These are phyloP conservation scores for Coremacera marginata DNA, from an alignment of 2,888 invertebrate genomes.

Conservation along the genomic window DNA sequence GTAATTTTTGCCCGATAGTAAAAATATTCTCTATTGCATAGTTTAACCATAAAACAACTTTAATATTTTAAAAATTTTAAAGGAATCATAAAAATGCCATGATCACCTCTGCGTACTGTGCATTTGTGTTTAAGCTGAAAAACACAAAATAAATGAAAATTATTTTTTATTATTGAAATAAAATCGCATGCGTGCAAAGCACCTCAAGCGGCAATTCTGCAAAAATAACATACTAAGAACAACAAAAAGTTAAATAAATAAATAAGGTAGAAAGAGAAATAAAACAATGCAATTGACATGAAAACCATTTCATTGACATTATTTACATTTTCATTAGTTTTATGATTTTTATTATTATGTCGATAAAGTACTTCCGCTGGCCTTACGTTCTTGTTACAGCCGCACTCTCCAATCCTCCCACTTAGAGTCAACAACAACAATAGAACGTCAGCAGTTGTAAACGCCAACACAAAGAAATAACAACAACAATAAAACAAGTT, in stretches of 20 bases:
- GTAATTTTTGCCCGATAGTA: no score
- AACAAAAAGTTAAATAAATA: neutral
- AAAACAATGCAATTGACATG: constrained; percentile 4
- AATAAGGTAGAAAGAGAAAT: neutral
- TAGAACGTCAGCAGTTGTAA: no score
- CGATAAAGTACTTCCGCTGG: constrained; percentile 15
- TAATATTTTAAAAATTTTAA: no score
- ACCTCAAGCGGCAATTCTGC: neutral
- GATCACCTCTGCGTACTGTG: neutral
- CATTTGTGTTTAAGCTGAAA: neutral
- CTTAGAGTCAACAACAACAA: no score
- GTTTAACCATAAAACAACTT: no score
- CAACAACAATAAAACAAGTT: neutral
- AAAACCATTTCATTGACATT: constrained; percentile 39
- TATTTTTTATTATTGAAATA: constrained; percentile 3
- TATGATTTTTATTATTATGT: constrained; percentile 37
- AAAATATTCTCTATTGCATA: no score
- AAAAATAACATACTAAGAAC: no score
- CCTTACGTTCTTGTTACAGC: neutral
- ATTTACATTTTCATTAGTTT: constrained; percentile 41
- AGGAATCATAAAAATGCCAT: no score
- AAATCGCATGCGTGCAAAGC: neutral
- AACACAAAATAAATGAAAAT: neutral
- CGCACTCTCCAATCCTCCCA: neutral
- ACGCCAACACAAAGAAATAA: neutral